phyloP scores from a whole-genome alignment of 2,113 vertebrate genomes.

The Calcarius ornatus region DNA sequence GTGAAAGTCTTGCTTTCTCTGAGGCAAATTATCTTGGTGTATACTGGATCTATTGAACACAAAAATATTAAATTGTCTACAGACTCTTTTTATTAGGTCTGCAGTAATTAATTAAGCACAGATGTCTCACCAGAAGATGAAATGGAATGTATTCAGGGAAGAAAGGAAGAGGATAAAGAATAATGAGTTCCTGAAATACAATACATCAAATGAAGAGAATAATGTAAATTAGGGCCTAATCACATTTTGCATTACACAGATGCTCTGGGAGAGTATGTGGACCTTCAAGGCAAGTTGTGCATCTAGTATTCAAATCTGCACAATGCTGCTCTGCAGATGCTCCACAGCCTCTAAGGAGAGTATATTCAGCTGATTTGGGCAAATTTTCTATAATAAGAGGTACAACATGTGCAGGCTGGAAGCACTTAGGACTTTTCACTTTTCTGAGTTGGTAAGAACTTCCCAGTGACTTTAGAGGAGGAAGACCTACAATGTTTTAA shows the following conservation, averaged over 20 bases:
- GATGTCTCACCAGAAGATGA: neutral
- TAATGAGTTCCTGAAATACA: conserved; percentile 5
- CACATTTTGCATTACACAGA: neutral
- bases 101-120: conserved; percentile 10
- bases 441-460: neutral
- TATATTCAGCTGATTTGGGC: neutral
- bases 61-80: neutral
- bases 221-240: neutral
- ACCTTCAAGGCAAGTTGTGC: neutral
- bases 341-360: neutral
- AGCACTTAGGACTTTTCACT: neutral
- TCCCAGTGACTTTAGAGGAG: neutral
- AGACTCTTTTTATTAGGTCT: neutral
- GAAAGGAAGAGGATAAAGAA: neutral
- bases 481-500: neutral
- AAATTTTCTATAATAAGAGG: neutral
- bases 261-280: neutral
- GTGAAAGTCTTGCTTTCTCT: neutral
- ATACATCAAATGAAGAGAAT: neutral
- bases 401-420: neutral
- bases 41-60: neutral
- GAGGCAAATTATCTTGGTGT: neutral
- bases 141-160: neutral
- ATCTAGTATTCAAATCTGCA: neutral
- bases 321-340: neutral